Conservation (phyloP, 2,113 vertebrate species). For the Tenebrosternarchus preto region DNA sequence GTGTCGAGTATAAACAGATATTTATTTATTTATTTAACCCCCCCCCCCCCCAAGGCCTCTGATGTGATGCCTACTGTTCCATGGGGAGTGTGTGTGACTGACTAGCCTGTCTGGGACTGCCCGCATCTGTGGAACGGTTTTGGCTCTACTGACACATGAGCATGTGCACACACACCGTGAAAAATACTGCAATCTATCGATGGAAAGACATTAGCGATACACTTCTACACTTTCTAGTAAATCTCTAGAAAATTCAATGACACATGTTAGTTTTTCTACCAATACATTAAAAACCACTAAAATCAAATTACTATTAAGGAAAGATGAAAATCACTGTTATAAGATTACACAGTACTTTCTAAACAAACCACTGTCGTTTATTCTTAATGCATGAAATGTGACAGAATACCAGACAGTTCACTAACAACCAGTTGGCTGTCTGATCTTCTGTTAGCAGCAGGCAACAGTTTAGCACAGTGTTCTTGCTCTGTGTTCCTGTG, state of each 20-base stretch:
- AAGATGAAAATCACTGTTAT: too few species aligned
- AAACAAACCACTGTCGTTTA: neutral
- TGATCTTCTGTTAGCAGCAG: slow-evolving; percentile 13
- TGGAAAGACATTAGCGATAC: too few species aligned
- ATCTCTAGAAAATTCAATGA: too few species aligned
- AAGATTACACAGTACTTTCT: neutral
- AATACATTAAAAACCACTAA: neutral
- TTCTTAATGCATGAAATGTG: neutral
- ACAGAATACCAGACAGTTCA: neutral
- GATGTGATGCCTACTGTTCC: slow-evolving; percentile 3
- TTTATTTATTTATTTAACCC: neutral
- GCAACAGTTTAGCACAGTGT: neutral
- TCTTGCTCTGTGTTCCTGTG: slow-evolving; percentile 3
- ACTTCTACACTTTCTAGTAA: too few species aligned
- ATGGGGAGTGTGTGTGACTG: neutral
- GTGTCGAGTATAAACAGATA: slow-evolving; percentile 73
- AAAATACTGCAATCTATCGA: too few species aligned
- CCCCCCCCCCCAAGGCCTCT: neutral
- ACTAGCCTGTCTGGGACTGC: neutral
- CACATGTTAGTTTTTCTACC: neutral
- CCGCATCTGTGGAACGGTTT: neutral
- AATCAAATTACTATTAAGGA: too few species aligned
- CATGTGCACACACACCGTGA: neutral
- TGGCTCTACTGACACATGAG: neutral
- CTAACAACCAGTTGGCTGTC: neutral